phyloP scores from a whole-genome alignment of 2,888 invertebrate genomes.

The Stenodema calcarata region DNA sequence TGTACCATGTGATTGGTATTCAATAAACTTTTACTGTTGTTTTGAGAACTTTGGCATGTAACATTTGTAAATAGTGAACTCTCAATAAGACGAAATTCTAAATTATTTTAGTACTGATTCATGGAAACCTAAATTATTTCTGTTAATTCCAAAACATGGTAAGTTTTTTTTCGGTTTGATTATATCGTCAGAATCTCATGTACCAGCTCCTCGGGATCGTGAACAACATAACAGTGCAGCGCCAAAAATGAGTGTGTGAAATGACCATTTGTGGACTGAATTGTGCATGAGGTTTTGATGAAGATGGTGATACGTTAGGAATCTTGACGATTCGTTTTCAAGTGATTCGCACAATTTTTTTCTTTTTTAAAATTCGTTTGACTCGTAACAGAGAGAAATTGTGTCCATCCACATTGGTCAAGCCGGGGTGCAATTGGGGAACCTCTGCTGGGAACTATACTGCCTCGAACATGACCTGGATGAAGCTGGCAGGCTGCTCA shows the following conservation, averaged over 20 bases:
- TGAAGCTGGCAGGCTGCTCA: conserved; percentile 8
- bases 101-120: neutral
- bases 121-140: neutral
- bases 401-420: conserved; percentile 54
- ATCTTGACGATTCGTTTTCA: too few species aligned
- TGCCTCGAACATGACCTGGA: conserved; percentile 53
- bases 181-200: neutral
- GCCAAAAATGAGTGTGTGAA: too few species aligned
- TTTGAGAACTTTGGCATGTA: neutral
- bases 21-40: neutral
- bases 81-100: neutral
- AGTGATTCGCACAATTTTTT: too few species aligned
- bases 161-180: neutral
- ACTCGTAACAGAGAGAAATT: conserved; percentile 51
- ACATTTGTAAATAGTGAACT: neutral
- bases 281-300: too few species aligned
- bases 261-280: too few species aligned
- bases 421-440: conserved; percentile 54
- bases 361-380: conserved; percentile 4
- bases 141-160: neutral
- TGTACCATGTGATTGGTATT: neutral
- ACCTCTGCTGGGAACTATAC: conserved; percentile 53
- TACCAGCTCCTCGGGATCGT: too few species aligned
- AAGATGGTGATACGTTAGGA: too few species aligned
- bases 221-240: too few species aligned